Percentiles rank a stretch among this genome's conserved stretches.
These are phyloP conservation scores for Chymomyza costata DNA, from an alignment of 1,140 invertebrate genomes.

Conservation along the genomic window DNA sequence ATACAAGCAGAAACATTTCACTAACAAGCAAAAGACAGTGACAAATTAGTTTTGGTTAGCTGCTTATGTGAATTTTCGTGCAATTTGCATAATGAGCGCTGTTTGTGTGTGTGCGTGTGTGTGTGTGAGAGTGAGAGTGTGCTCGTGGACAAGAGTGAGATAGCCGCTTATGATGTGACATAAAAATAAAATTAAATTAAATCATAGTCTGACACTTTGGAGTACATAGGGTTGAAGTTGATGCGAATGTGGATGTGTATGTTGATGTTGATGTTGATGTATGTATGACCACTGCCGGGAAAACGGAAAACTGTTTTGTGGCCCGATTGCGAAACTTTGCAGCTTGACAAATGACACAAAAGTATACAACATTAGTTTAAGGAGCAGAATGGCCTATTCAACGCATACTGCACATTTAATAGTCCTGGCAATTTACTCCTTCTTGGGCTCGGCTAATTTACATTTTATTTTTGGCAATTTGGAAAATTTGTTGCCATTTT, in stretches of 20 bases:
- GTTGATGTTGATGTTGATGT: too few species aligned
- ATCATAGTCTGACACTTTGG: conserved; percentile 66
- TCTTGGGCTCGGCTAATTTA: conserved; percentile 54
- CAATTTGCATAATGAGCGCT: conserved; percentile 67
- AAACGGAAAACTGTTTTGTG: too few species aligned
- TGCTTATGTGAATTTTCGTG: conserved; percentile 69
- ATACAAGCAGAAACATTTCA: conserved; percentile 39
- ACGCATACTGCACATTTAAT: conserved; percentile 37
- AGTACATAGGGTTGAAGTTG: conserved; percentile 44
- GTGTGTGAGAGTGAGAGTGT: conserved; percentile 5
- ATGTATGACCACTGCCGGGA: too few species aligned
- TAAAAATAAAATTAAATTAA: conserved; percentile 54
- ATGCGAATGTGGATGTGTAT: too few species aligned
- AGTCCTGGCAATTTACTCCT: conserved; percentile 24
- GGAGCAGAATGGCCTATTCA: too few species aligned
- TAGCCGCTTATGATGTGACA: conserved; percentile 15
- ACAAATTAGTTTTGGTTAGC: conserved; percentile 72
- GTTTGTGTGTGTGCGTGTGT: conserved; percentile 10
- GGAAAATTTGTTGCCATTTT: conserved; percentile 70
- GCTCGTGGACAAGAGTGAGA: conserved; percentile 6
- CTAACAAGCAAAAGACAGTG: conserved; percentile 71
- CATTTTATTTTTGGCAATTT: conserved; percentile 73
- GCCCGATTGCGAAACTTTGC: too few species aligned
- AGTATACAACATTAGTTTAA: too few species aligned
- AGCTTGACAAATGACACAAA: too few species aligned